Conservation (phyloP, 2,797 vertebrate species). For the Chaetophractus vellerosus region DNA sequence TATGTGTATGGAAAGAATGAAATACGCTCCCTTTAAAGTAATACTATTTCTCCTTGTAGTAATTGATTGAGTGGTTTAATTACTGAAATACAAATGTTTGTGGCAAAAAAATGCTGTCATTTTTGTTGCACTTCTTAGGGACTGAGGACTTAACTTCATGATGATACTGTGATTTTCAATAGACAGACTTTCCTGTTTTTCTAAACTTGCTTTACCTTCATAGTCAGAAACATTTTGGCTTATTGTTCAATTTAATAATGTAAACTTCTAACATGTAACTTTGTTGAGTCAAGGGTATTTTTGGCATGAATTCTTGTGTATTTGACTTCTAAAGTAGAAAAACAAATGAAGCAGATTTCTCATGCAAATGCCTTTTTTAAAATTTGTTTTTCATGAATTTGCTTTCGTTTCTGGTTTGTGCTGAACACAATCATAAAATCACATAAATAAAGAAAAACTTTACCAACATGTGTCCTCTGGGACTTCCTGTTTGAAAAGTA, state of each 20-base stretch:
- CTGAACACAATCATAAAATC: background rate
- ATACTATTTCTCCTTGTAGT: background rate
- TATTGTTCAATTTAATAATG: conserved; percentile 63
- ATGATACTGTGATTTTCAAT: conserved; percentile 26
- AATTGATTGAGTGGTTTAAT: conserved; percentile 39
- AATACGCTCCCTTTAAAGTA: background rate
- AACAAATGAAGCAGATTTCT: conserved; percentile 42
- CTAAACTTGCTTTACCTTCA: conserved; percentile 37
- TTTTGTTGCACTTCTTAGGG: conserved; percentile 14
- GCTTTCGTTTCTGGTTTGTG: conserved; percentile 25
- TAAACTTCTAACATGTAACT: background rate
- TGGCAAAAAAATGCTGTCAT: background rate
- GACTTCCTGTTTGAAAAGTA: conserved; percentile 16
- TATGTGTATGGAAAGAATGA: background rate
- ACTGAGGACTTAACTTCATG: conserved; percentile 13
- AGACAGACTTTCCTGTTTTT: conserved; percentile 21
- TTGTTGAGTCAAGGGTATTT: conserved; percentile 56
- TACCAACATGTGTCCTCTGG: background rate
- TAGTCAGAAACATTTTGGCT: background rate
- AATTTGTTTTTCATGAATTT: background rate
- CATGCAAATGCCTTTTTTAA: background rate
- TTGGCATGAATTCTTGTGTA: conserved; percentile 13
- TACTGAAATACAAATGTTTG: background rate
- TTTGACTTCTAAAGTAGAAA: conserved; percentile 63
- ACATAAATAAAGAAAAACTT: background rate